Evolutionary conservation across 2,113 vertebrate species (phyloP).

Genomic region (Podarcis raffonei): DNA sequence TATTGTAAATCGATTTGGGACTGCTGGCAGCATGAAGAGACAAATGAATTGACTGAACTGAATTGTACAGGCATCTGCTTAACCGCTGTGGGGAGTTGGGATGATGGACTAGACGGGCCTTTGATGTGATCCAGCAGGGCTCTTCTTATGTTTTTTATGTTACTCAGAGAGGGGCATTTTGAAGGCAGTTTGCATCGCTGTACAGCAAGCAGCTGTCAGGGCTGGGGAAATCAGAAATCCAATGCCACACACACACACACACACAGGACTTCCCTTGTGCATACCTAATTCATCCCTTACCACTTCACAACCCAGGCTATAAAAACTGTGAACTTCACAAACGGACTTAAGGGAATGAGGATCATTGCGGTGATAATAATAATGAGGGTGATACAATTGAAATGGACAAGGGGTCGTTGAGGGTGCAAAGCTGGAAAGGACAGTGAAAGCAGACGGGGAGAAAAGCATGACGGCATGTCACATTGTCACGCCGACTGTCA

Average conservation of each 20-base stretch:
- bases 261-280: not conserved
- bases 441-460: not conserved
- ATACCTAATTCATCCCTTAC: not conserved
- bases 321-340: not conserved
- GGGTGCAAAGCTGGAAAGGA: not conserved
- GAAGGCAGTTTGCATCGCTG: not conserved
- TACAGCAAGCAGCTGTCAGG: no score
- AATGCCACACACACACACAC: no score
- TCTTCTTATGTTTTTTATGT: no score
- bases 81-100: not conserved
- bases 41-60: no score
- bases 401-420: not conserved
- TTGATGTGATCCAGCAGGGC: not conserved
- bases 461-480: not conserved
- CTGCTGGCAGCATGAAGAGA: no score
- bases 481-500: not conserved
- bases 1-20: no score
- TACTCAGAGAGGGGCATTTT: not conserved
- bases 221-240: no score
- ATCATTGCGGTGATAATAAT: not conserved
- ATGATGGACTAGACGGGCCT: not conserved
- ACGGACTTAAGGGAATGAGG: not conserved
- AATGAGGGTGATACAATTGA: not conserved
- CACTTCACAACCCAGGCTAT: not conserved
- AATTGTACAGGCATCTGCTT: not conserved